A percentile compares a stretch with the other conserved stretches of the same genome.
phyloP scores from a whole-genome alignment of 2,797 vertebrate genomes.

The Lateolabrax maculatus region DNA sequence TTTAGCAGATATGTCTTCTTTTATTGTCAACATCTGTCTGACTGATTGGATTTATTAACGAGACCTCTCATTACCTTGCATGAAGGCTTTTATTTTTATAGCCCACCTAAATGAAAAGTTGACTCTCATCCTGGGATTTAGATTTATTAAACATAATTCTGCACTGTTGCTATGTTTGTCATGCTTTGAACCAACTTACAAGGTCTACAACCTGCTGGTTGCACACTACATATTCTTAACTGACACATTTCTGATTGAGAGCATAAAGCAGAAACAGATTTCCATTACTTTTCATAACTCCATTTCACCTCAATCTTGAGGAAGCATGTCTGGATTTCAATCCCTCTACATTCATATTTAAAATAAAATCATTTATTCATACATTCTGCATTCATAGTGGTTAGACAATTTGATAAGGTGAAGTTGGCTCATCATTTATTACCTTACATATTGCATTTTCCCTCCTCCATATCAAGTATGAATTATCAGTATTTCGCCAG shows the following conservation, averaged over 20 bases:
- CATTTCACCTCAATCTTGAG: constrained; percentile 21
- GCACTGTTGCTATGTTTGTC: not conserved
- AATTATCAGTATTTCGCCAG: constrained; percentile 21
- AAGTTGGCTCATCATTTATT: constrained; percentile 24
- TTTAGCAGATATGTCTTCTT: not conserved
- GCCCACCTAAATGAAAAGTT: constrained; percentile 28
- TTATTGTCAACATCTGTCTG: not conserved
- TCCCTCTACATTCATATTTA: constrained; percentile 17
- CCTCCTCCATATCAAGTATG: constrained; percentile 11
- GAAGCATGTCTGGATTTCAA: constrained; percentile 12
- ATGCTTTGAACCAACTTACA: constrained; percentile 16
- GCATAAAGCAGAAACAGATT: constrained; percentile 15
- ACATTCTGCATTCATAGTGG: constrained; percentile 25
- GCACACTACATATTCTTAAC: constrained; percentile 10
- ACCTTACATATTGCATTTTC: constrained; percentile 48
- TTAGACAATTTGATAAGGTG: constrained; percentile 25
- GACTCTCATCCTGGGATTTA: constrained; percentile 4
- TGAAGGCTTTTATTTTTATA: constrained; percentile 34
- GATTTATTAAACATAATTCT: constrained; percentile 37
- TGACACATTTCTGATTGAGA: constrained; percentile 25
- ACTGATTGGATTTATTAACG: not conserved
- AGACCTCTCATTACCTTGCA: constrained; percentile 21
- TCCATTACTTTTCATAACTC: constrained; percentile 27
- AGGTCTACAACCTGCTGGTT: constrained; percentile 5
- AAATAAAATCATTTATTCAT: constrained; percentile 19